phyloP scores from a whole-genome alignment of 2,113 vertebrate genomes.

The Garra rufa region DNA sequence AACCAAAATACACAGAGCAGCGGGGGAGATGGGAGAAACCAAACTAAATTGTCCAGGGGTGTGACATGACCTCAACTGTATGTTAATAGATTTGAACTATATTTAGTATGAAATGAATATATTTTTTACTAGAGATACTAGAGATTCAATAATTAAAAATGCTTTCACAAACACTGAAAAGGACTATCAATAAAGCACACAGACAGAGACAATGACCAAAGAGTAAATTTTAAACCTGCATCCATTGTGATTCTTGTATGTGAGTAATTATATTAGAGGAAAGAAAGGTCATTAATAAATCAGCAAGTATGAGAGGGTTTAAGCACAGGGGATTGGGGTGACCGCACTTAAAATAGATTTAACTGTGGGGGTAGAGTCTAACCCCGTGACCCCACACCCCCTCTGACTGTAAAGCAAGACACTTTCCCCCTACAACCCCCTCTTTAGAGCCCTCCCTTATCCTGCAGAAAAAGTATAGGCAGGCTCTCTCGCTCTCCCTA shows the following conservation, averaged over 20 bases:
- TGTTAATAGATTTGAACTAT: too few relatives aligned
- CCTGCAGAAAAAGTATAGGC: not conserved
- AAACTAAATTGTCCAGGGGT: too few relatives aligned
- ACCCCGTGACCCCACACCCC: not conserved
- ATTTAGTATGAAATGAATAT: too few relatives aligned
- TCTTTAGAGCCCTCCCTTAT: not conserved
- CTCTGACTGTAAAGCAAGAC: constrained; percentile 10
- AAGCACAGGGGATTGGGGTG: constrained; percentile 1
- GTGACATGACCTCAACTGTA: too few relatives aligned
- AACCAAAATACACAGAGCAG: too few relatives aligned
- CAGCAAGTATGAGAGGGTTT: not conserved
- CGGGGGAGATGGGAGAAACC: too few relatives aligned
- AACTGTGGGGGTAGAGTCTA: constrained; percentile 8
- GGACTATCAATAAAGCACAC: too few relatives aligned
- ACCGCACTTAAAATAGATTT: constrained; percentile 22
- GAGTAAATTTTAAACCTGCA: not conserved
- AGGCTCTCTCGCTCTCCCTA: not conserved
- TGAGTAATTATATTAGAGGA: not conserved
- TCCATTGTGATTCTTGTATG: not conserved
- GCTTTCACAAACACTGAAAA: too few relatives aligned
- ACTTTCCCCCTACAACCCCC: constrained; percentile 5
- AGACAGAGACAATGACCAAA: too few relatives aligned
- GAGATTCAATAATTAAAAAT: too few relatives aligned
- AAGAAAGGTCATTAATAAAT: constrained; percentile 10
- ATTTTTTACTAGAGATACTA: too few relatives aligned